phyloP scores from a whole-genome alignment of 2,797 vertebrate genomes.

The Meriones psammophilus region DNA sequence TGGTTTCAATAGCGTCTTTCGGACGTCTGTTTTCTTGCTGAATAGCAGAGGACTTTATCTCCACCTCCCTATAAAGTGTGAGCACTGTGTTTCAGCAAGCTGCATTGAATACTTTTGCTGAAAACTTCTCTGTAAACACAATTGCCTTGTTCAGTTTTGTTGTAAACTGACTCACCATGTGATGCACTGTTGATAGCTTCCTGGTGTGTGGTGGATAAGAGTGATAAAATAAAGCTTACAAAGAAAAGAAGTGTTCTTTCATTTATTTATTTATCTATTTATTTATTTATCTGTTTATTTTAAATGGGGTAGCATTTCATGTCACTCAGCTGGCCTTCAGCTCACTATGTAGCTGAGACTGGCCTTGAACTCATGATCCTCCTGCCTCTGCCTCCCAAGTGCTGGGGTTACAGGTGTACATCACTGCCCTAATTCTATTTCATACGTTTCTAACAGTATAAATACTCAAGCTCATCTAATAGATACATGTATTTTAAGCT shows the following conservation, averaged over 20 bases:
- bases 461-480: conserved; percentile 20
- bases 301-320: background rate
- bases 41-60: conserved; percentile 70
- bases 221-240: conserved; percentile 85
- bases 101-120: conserved; percentile 58
- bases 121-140: conserved; percentile 73
- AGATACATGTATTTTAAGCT: conserved; percentile 21
- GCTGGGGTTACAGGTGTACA: background rate
- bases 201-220: conserved; percentile 84
- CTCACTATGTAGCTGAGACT: background rate
- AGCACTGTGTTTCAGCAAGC: conserved; percentile 58
- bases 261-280: background rate
- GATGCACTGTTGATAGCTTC: conserved; percentile 83
- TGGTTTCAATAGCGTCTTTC: conserved; percentile 48
- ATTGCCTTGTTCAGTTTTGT: conserved; percentile 81
- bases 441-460: background rate
- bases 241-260: conserved; percentile 38
- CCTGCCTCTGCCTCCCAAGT: background rate
- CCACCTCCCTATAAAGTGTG: conserved; percentile 38
- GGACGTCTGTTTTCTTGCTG: conserved; percentile 60
- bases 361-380: background rate
- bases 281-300: background rate
- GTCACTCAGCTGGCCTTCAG: background rate
- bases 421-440: background rate
- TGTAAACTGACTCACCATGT: conserved; percentile 75